Conservation (phyloP, 2,797 vertebrate genomes). For the Epinephelus malabaricus region DNA sequence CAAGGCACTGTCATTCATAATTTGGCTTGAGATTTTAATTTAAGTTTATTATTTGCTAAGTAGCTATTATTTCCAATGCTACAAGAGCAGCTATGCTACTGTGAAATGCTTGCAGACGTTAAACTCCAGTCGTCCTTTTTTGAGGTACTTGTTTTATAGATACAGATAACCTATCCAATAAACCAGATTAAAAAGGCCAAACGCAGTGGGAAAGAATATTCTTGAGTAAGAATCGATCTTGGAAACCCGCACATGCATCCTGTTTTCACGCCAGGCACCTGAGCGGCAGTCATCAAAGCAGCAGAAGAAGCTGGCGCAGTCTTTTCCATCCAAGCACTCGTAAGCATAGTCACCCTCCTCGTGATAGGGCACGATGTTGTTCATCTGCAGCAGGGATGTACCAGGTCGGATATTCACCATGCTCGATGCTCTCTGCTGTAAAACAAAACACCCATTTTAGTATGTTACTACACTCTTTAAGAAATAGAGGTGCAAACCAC, state of each 20-base stretch:
- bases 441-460: constrained; percentile 28
- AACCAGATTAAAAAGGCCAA: constrained; percentile 96
- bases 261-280: constrained; percentile 94
- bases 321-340: constrained; percentile 96
- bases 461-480: background rate
- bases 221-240: constrained; percentile 96
- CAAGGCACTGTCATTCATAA: constrained; percentile 26
- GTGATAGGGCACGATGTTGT: constrained; percentile 90
- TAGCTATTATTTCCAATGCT: background rate
- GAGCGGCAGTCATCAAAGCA: constrained; percentile 97
- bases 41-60: background rate
- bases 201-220: constrained; percentile 97
- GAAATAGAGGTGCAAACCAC: too few relatives aligned
- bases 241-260: constrained; percentile 95
- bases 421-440: constrained; percentile 85
- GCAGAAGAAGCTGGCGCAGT: constrained; percentile 96
- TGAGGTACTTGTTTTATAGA: constrained; percentile 83
- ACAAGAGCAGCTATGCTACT: constrained; percentile 34
- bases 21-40: background rate
- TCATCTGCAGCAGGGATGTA: constrained; percentile 94
- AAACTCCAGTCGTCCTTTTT: constrained; percentile 45
- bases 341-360: constrained; percentile 91
- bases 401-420: constrained; percentile 89
- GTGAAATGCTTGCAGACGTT: constrained; percentile 42
- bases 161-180: constrained; percentile 98